These are phyloP conservation scores for Dioctria rufipes DNA, from an alignment of 2,888 invertebrate species.

Conservation along the genomic window DNA sequence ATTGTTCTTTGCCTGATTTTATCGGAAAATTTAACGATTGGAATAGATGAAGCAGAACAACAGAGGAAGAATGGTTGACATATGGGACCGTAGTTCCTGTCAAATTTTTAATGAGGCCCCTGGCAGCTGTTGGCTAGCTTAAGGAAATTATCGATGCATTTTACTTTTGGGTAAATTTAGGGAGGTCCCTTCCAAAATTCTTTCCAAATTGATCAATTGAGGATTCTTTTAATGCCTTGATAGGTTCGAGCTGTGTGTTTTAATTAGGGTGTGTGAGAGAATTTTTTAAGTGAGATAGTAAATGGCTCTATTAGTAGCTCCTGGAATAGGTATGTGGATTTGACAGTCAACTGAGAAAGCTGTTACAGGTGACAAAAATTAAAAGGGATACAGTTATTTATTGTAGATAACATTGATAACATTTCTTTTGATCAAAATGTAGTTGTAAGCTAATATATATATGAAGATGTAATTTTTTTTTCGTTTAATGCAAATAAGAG, in stretches of 20 bases:
- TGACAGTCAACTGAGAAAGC: no score
- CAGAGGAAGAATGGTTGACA: conserved; percentile 48
- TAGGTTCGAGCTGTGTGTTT: conserved; percentile 17
- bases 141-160: conserved; percentile 25
- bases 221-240: conserved; percentile 18
- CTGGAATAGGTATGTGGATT: no score
- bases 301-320: no score
- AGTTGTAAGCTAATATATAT: no score
- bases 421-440: no score
- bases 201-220: conserved; percentile 1
- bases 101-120: conserved; percentile 53
- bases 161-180: background rate
- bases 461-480: no score
- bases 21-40: conserved; percentile 45
- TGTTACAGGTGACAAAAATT: no score
- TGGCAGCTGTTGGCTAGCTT: conserved; percentile 19
- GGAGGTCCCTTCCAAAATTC: background rate
- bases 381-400: no score
- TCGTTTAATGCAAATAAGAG: no score
- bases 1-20: conserved; percentile 25
- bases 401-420: no score
- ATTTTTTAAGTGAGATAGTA: no score
- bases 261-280: background rate
- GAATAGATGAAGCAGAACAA: conserved; percentile 50
- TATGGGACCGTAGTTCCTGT: conserved; percentile 74